Conservation (phyloP, 2,888 invertebrate species). For the Lamproptera curius region DNA sequence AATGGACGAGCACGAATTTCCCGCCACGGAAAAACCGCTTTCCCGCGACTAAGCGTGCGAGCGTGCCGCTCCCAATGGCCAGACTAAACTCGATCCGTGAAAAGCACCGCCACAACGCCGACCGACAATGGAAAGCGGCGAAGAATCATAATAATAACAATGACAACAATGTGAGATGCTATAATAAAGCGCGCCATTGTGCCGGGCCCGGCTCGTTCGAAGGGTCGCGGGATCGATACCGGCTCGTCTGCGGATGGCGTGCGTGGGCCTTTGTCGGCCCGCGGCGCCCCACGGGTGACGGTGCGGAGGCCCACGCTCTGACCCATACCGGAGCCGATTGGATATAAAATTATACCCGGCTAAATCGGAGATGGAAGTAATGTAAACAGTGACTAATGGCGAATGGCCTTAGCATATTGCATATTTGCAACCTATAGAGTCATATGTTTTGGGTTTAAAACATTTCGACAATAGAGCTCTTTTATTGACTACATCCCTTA, state of each 20-base stretch:
- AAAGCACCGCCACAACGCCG: slow-evolving; percentile 77
- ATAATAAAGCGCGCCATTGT: slow-evolving; percentile 78
- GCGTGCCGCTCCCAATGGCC: slow-evolving; percentile 75
- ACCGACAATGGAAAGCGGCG: slow-evolving; percentile 79
- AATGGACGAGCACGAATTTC: slow-evolving; percentile 57
- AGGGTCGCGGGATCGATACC: slow-evolving; percentile 77
- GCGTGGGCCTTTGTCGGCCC: slow-evolving; percentile 63
- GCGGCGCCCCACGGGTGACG: slow-evolving; percentile 26
- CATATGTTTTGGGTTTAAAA: too few relatives aligned
- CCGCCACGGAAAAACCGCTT: slow-evolving; percentile 65
- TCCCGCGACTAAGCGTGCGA: slow-evolving; percentile 75
- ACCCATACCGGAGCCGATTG: too few relatives aligned
- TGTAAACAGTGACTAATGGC: too few relatives aligned
- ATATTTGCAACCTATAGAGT: too few relatives aligned
- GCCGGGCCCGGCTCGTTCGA: slow-evolving; percentile 72
- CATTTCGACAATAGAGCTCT: too few relatives aligned
- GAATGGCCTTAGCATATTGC: too few relatives aligned
- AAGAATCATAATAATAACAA: slow-evolving; percentile 79
- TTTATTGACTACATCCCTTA: too few relatives aligned
- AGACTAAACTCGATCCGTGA: slow-evolving; percentile 77
- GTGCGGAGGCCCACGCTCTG: slow-evolving; percentile 25
- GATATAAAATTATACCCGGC: too few relatives aligned
- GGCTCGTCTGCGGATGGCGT: slow-evolving; percentile 72
- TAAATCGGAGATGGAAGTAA: too few relatives aligned
- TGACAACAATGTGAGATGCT: slow-evolving; percentile 79